Conservation (phyloP, 2,888 invertebrate species). For the Anthrax anthrax region DNA sequence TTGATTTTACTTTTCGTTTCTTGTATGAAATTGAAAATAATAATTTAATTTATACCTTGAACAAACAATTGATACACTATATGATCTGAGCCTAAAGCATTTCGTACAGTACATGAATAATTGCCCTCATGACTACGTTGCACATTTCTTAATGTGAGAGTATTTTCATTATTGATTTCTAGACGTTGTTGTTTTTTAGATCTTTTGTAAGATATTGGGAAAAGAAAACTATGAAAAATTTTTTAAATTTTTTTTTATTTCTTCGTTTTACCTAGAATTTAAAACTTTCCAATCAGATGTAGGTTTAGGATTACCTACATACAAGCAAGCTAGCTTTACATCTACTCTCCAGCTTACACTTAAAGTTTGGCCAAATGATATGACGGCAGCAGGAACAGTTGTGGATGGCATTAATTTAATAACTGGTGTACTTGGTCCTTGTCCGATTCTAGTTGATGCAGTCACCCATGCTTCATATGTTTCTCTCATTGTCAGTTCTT, state of each 20-base stretch:
- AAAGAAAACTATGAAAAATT: not conserved
- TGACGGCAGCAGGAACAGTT: constrained; percentile 40
- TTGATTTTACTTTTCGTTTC: not conserved
- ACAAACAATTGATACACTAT: constrained; percentile 39
- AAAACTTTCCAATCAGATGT: constrained; percentile 38
- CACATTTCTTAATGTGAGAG: constrained; percentile 36
- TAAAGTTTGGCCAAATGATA: constrained; percentile 41
- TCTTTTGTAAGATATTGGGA: constrained; percentile 7
- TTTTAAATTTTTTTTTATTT: not conserved
- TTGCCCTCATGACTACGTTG: constrained; percentile 40
- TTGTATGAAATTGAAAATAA: not conserved
- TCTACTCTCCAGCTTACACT: constrained; percentile 40
- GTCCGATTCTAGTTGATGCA: constrained; percentile 45
- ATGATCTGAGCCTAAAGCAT: constrained; percentile 38
- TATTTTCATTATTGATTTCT: constrained; percentile 37
- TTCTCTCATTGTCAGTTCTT: constrained; percentile 38
- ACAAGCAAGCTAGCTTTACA: constrained; percentile 38
- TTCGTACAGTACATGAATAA: constrained; percentile 40
- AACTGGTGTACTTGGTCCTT: constrained; percentile 43
- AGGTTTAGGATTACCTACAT: constrained; percentile 39
- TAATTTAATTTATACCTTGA: constrained; percentile 34
- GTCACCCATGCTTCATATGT: constrained; percentile 48
- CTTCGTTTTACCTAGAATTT: constrained; percentile 20
- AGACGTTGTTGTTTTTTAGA: constrained; percentile 26
- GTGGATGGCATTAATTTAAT: constrained; percentile 37